These are phyloP conservation scores for Condylostylus longicornis DNA, from an alignment of 1,140 invertebrate species.

Conservation along the genomic window DNA sequence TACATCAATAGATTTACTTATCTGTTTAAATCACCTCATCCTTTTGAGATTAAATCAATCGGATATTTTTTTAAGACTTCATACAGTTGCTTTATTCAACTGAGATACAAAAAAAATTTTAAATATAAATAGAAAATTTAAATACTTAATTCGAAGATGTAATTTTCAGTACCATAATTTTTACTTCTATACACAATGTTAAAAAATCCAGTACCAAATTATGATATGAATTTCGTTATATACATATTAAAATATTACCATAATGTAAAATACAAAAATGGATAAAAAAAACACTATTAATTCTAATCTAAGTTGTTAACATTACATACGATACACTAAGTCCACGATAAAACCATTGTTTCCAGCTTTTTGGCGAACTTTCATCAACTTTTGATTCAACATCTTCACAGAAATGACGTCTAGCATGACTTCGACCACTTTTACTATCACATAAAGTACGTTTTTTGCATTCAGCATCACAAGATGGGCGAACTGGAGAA, in stretches of 20 bases:
- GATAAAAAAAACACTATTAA: not conserved
- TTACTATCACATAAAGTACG: constrained; percentile 69
- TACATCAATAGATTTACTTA: too few relatives aligned
- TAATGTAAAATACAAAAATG: not conserved
- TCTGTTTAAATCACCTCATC: too few relatives aligned
- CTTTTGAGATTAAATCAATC: too few relatives aligned
- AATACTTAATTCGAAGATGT: not conserved
- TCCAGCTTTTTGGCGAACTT: constrained; percentile 55
- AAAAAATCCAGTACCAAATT: not conserved
- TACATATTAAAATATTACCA: not conserved
- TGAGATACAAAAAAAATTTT: not conserved
- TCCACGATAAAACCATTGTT: constrained; percentile 71
- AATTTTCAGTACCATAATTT: not conserved
- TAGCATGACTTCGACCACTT: constrained; percentile 71
- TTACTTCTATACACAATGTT: not conserved
- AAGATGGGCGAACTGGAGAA: constrained; percentile 58
- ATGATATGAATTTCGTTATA: not conserved
- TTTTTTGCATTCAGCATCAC: constrained; percentile 71
- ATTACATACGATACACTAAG: constrained; percentile 67
- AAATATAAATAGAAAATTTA: not conserved
- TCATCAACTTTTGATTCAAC: constrained; percentile 63
- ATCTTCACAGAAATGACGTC: constrained; percentile 63
- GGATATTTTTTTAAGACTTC: too few relatives aligned
- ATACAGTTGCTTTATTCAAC: too few relatives aligned
- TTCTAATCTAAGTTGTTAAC: not conserved